Evolutionary conservation across 2,113 vertebrate species (phyloP), one percentile per base, ranked within the genome.

Genomic region (Bucco capensis): DNA sequence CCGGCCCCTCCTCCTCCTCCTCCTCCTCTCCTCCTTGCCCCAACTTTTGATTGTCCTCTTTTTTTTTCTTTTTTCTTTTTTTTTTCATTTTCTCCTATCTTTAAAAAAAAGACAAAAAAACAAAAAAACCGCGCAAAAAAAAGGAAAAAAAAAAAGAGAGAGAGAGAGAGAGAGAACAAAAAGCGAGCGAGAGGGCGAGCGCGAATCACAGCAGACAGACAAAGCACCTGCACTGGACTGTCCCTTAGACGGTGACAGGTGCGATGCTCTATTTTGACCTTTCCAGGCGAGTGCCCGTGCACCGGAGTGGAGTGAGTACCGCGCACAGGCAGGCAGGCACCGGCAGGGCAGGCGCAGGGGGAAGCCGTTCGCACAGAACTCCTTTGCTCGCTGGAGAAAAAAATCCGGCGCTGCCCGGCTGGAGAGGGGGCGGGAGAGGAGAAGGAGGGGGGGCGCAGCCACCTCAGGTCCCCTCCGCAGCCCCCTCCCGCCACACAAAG

Each of bases 241-340:
- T 98, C 97, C 91, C 92, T 96, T 95, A 96, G 95, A 97, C 78
- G 98, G 98, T 98, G 98, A 98, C 97, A 97, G 97, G 98, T 98
- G 98, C 97, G 98, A 97, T 92, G 96, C 95, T 96, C 90, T 98
- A 97, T 98, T 97, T 98, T 98, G 97, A 98, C 97, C 97, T 98
- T 98, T 98, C 86, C 97, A 96, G 97, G 97, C 96, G 96, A 98
- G 97, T 96, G 97, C 96, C 98, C 97, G 96, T 96, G 96, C 96
- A 95, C 94, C 94, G 97, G 93, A 97, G 95, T 83, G 96, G 92
- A 96, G 96, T 93, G 97, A 95, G 97, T 94, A 97, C 97, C 69
- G 97, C 95, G 96, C 87, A 95, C 72, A 42, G 65, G 64, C 89
- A 79, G 71, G 53, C 28, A 49, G 82, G 58, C 60, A 60, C 37